phyloP scores from a whole-genome alignment of 1,140 invertebrate species.

The Papilio polyxenes region DNA sequence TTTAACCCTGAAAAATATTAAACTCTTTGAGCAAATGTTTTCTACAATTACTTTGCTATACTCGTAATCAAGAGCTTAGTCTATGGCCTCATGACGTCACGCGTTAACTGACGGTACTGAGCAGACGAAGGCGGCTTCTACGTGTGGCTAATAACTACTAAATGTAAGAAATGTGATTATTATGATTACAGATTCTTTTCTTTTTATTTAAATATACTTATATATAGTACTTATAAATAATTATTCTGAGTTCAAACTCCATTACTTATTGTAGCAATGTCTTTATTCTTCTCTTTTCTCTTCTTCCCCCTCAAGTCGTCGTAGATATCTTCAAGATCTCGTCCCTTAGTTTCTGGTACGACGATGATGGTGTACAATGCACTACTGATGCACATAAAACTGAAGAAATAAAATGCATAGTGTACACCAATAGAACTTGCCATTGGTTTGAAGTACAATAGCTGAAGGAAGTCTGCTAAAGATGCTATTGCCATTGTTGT shows the following conservation, averaged over 20 bases:
- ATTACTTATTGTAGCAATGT: conserved; percentile 5
- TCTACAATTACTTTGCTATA: neutral
- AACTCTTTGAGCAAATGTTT: neutral
- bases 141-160: too few relatives aligned
- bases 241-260: neutral
- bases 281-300: conserved; percentile 42
- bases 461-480: conserved; percentile 59
- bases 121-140: neutral
- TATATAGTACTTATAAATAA: too few relatives aligned
- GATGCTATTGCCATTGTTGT: conserved; percentile 61
- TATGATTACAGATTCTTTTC: neutral
- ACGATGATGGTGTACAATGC: conserved; percentile 58
- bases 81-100: too few relatives aligned
- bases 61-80: neutral
- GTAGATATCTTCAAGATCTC: conserved; percentile 64
- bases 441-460: conserved; percentile 68
- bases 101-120: neutral
- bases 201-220: neutral
- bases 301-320: conserved; percentile 58
- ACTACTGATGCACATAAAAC: conserved; percentile 55
- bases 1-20: neutral
- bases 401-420: conserved; percentile 69
- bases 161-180: too few relatives aligned
- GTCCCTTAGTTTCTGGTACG: conserved; percentile 66
- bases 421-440: conserved; percentile 60